Conservation (phyloP, 2,888 invertebrate genomes). For the Spatulosminthurus flaviceps region DNA sequence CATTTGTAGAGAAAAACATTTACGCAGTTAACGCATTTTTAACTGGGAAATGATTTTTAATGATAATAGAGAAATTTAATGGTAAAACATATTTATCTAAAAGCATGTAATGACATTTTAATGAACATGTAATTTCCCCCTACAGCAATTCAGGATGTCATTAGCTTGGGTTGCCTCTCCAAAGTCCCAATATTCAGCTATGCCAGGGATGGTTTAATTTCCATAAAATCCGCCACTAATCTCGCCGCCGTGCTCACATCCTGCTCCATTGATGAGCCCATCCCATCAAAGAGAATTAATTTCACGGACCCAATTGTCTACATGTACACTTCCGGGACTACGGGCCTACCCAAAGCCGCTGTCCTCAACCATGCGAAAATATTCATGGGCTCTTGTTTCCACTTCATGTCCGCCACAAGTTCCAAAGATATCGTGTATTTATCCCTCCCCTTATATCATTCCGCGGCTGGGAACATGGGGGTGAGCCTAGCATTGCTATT, state of each 20-base stretch:
- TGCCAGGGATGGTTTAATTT: background rate
- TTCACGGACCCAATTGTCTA: slow-evolving; percentile 85
- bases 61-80: too few species aligned
- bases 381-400: slow-evolving; percentile 36
- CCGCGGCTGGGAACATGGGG: slow-evolving; percentile 70
- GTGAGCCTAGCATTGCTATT: slow-evolving; percentile 66
- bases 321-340: slow-evolving; percentile 98
- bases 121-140: background rate
- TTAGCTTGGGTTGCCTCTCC: slow-evolving; percentile 9
- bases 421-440: slow-evolving; percentile 77
- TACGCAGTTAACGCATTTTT: too few species aligned
- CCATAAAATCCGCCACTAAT: slow-evolving; percentile 24
- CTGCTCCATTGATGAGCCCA: slow-evolving; percentile 70
- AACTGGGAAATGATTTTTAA: too few species aligned
- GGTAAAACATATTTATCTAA: too few species aligned
- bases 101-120: background rate
- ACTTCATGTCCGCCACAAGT: slow-evolving; percentile 68
- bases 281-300: slow-evolving; percentile 69
- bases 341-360: slow-evolving; percentile 97
- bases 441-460: slow-evolving; percentile 72
- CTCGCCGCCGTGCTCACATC: slow-evolving; percentile 19
- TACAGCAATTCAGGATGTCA: slow-evolving; percentile 26
- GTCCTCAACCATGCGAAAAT: slow-evolving; percentile 86
- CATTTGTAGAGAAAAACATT: background rate
- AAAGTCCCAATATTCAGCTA: slow-evolving; percentile 16